These are phyloP conservation scores for Linurgus olivaceus DNA, from an alignment of 2,797 vertebrate genomes.

Conservation along the genomic window DNA sequence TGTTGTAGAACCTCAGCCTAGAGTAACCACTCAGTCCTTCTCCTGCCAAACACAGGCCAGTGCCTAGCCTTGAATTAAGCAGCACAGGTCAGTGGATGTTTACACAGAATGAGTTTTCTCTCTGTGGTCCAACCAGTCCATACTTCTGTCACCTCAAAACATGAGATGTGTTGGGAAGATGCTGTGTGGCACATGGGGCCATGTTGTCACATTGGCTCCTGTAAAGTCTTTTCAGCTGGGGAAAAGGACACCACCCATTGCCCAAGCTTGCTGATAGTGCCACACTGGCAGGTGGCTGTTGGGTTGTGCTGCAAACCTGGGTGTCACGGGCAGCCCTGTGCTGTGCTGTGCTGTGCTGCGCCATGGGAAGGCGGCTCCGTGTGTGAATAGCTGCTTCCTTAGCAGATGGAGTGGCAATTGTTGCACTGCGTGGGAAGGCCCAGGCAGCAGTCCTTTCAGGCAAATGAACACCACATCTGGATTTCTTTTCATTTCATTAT, in stretches of 20 bases:
- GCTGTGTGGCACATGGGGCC: background rate
- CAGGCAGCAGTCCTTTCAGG: background rate
- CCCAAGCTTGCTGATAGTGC: background rate
- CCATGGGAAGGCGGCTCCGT: background rate
- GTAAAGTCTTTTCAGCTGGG: background rate
- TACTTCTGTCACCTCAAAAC: background rate
- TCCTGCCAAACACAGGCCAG: background rate
- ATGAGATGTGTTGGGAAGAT: accelerated
- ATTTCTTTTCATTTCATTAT: conserved; percentile 20
- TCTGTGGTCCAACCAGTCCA: background rate
- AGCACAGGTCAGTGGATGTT: background rate
- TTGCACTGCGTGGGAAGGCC: background rate
- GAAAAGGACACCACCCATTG: background rate
- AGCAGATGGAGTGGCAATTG: background rate
- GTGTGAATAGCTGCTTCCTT: background rate
- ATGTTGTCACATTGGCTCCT: accelerated
- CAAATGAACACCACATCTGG: background rate
- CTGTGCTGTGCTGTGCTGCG: accelerated
- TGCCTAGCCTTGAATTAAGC: background rate
- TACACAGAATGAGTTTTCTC: background rate
- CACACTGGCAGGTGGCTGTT: background rate
- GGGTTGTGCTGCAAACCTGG: background rate
- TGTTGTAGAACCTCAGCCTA: background rate
- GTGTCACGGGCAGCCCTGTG: accelerated
- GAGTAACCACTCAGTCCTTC: background rate